Evolutionary conservation across 1,140 invertebrate genomes (phyloP).

Genomic region (Dendrolimus kikuchii): DNA sequence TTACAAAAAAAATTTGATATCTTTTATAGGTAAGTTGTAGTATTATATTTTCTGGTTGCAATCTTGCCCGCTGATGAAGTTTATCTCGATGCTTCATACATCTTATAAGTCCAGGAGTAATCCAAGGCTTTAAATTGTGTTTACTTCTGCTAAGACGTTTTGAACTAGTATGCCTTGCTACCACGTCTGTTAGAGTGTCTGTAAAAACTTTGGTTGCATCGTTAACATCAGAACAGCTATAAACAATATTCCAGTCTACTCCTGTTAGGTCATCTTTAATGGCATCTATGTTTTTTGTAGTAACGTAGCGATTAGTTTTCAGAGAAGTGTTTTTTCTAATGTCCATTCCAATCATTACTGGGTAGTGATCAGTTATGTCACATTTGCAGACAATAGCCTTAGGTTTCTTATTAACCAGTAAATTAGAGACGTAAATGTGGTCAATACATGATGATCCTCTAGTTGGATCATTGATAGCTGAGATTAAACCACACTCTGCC

Average conservation of each 20-base stretch:
- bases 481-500: not conserved
- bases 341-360: slow-evolving; percentile 1
- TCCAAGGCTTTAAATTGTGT: slow-evolving; percentile 16
- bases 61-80: slow-evolving; percentile 7
- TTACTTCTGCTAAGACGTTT: slow-evolving; percentile 5
- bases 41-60: slow-evolving; percentile 7
- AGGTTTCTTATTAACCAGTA: not conserved
- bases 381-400: not conserved
- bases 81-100: slow-evolving; percentile 15
- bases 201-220: not conserved
- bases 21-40: slow-evolving; percentile 9
- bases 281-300: not conserved
- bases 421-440: slow-evolving; percentile 7
- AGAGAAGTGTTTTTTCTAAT: not conserved
- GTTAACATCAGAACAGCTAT: not conserved
- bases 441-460: slow-evolving; percentile 7
- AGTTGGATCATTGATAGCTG: slow-evolving; percentile 6
- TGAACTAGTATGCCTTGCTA: not conserved
- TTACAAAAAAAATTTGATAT: slow-evolving; percentile 19
- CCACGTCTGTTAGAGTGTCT: not conserved
- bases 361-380: slow-evolving; percentile 1
- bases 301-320: not conserved
- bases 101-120: slow-evolving; percentile 14
- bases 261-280: not conserved
- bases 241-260: not conserved